These are phyloP conservation scores for Bostrychus sinensis DNA, from an alignment of 2,113 vertebrate species.

Conservation along the genomic window DNA sequence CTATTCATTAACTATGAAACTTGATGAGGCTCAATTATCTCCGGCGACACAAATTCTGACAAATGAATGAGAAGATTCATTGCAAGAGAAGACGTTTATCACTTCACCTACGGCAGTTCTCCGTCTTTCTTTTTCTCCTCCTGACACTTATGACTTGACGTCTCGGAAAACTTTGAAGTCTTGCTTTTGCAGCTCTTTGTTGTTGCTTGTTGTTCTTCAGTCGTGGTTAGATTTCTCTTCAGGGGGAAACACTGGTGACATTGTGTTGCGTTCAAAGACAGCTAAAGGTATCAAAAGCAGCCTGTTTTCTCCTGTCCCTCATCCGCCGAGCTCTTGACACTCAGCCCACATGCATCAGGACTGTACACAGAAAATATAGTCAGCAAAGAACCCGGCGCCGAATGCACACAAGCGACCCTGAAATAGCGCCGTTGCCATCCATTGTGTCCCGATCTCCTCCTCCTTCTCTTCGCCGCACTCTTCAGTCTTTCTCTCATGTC, in stretches of 20 bases:
- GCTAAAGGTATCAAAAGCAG: slow-evolving; percentile 17
- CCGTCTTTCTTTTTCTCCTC: slow-evolving; percentile 14
- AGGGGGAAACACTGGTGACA: slow-evolving; percentile 1
- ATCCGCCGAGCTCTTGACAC: slow-evolving; percentile 17
- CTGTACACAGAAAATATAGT: slow-evolving; percentile 15
- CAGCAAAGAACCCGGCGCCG: slow-evolving; percentile 44
- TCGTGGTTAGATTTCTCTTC: slow-evolving; percentile 7
- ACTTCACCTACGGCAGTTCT: slow-evolving; percentile 24
- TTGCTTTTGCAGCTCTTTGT: slow-evolving; percentile 4
- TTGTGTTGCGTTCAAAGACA: slow-evolving; percentile 23
- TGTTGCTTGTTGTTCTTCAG: slow-evolving; percentile 4
- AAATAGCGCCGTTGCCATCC: slow-evolving; percentile 44
- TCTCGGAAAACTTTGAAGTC: slow-evolving; percentile 7
- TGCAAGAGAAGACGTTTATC: slow-evolving; percentile 22
- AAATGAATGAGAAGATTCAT: slow-evolving; percentile 45
- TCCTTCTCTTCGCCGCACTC: slow-evolving; percentile 14
- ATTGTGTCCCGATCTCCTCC: slow-evolving; percentile 36
- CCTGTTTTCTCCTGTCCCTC: slow-evolving; percentile 11
- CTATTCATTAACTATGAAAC: slow-evolving; percentile 46
- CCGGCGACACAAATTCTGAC: slow-evolving; percentile 25
- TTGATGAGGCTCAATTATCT: slow-evolving; percentile 31
- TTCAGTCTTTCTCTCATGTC: neutral
- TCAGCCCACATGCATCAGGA: slow-evolving; percentile 34
- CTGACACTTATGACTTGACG: slow-evolving; percentile 3
- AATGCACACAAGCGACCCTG: slow-evolving; percentile 50